phyloP scores from a whole-genome alignment of 2,113 vertebrate genomes.

The Paramisgurnus dabryanus region DNA sequence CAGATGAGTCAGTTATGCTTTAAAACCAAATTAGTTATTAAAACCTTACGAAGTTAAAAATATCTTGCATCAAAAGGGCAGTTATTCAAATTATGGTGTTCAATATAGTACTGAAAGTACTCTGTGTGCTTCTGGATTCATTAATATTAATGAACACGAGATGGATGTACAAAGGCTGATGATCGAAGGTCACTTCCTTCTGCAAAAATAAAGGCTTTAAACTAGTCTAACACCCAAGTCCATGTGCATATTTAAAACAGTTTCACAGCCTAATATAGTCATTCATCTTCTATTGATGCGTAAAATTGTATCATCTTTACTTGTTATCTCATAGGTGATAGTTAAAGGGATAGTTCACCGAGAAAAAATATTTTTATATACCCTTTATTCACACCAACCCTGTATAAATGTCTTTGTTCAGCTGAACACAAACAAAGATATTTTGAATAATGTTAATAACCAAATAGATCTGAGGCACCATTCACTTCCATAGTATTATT shows the following conservation, averaged over 20 bases:
- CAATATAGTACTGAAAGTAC: conserved; percentile 8
- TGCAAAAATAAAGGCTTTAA: conserved; percentile 30
- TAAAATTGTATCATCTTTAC: background rate
- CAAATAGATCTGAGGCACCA: no score
- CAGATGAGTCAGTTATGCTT: background rate
- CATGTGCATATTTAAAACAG: background rate
- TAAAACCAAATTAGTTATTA: background rate
- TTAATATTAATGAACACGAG: conserved; percentile 58
- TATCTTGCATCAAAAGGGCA: conserved; percentile 31
- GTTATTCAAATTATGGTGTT: conserved; percentile 53
- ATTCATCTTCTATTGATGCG: background rate
- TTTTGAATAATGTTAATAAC: no score
- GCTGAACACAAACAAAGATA: no score
- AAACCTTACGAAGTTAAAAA: conserved; percentile 2
- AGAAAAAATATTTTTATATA: no score
- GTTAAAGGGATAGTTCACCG: no score
- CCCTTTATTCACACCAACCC: no score
- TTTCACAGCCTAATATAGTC: background rate
- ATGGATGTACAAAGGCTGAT: conserved; percentile 45
- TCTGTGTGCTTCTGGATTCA: conserved; percentile 41
- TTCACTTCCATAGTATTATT: no score
- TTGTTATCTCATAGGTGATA: background rate
- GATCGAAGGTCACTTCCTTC: conserved; percentile 55
- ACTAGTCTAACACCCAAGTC: background rate
- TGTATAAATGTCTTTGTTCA: no score